Percentiles rank a stretch among this genome's conserved stretches.
These are phyloP conservation scores for Muscicapa adusta DNA, from an alignment of 2,113 vertebrate species.

Conservation along the genomic window DNA sequence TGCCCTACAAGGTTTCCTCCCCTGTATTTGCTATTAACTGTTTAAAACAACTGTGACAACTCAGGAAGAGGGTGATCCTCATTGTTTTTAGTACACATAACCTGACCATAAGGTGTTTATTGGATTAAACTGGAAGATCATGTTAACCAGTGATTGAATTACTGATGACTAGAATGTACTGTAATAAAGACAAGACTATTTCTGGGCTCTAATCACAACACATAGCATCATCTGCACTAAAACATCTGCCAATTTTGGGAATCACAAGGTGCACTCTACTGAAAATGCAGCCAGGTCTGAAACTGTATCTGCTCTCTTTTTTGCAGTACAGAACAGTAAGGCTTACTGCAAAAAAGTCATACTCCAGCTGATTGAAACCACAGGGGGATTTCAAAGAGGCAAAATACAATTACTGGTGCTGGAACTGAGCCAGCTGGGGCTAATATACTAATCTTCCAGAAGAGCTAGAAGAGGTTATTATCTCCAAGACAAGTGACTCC, in stretches of 20 bases:
- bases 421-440: background rate
- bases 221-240: background rate
- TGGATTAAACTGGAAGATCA: conserved; percentile 58
- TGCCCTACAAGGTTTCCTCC: background rate
- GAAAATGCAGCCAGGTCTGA: background rate
- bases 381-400: background rate
- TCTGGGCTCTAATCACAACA: background rate
- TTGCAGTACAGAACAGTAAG: background rate
- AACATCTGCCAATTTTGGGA: background rate
- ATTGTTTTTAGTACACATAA: conserved; percentile 14
- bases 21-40: background rate
- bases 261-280: background rate
- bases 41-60: background rate
- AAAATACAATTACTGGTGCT: conserved; percentile 33
- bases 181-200: conserved; percentile 11
- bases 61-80: background rate
- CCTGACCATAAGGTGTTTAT: conserved; percentile 52
- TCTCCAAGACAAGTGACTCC: accelerated
- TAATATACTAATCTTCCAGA: conserved; percentile 24
- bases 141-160: conserved; percentile 59
- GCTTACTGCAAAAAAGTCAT: background rate
- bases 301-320: background rate
- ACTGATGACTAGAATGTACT: conserved; percentile 24
- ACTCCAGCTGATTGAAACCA: background rate
- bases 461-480: background rate